Evolutionary conservation across 2,113 vertebrate species (phyloP).

Genomic region (Ascaphus truei): DNA sequence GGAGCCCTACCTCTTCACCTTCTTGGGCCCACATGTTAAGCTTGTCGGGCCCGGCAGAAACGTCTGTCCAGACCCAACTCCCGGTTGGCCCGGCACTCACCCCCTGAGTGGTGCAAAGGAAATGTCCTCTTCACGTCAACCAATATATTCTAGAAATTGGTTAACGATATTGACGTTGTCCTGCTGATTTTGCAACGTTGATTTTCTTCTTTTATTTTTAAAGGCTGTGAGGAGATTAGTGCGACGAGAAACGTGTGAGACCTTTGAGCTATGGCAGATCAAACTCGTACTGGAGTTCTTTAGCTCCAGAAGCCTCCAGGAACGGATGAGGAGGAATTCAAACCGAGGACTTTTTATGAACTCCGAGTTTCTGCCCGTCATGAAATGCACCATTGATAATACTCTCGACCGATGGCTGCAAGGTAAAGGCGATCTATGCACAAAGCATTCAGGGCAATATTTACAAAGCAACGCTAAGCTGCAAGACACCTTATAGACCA

Average conservation of each 20-base stretch:
- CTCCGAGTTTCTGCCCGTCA: conserved; percentile 88
- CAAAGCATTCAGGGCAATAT: too few relatives aligned
- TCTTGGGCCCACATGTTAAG: too few relatives aligned
- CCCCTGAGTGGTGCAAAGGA: too few relatives aligned
- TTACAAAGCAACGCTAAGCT: too few relatives aligned
- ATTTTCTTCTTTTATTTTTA: neutral
- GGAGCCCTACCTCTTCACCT: too few relatives aligned
- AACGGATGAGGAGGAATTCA: conserved; percentile 57
- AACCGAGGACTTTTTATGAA: conserved; percentile 76
- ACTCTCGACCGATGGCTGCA: conserved; percentile 84
- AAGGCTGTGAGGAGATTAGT: conserved; percentile 72
- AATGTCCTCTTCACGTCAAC: too few relatives aligned
- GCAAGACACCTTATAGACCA: too few relatives aligned
- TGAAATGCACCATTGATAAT: conserved; percentile 85
- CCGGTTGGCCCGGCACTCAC: too few relatives aligned
- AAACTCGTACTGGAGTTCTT: conserved; percentile 89
- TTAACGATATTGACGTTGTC: too few relatives aligned
- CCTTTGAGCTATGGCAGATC: conserved; percentile 89
- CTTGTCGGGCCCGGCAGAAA: too few relatives aligned
- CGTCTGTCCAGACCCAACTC: too few relatives aligned
- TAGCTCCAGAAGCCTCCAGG: conserved; percentile 74
- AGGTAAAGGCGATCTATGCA: conserved; percentile 59
- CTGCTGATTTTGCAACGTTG: neutral
- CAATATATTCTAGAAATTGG: too few relatives aligned
- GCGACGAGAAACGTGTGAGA: conserved; percentile 72